A percentile compares a stretch with the other conserved stretches of the same genome.
phyloP scores from a whole-genome alignment of 1,140 invertebrate genomes.

The Drosophila subobscura region DNA sequence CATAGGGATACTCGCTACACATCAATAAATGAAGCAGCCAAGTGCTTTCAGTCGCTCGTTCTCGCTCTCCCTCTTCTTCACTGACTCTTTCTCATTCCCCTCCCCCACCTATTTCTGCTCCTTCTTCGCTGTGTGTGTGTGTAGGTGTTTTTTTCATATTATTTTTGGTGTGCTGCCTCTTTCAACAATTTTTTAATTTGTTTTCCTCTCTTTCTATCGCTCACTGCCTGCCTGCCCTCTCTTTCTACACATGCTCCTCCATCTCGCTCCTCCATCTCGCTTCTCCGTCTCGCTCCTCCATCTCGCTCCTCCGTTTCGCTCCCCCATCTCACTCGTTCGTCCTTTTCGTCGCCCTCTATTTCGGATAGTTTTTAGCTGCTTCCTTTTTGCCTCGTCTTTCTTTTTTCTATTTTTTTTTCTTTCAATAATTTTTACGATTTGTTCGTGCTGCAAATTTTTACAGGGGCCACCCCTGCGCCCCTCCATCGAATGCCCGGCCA shows the following conservation, averaged over 20 bases:
- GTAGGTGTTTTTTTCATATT: background rate
- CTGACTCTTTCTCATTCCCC: background rate
- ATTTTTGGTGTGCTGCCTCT: constrained; percentile 19
- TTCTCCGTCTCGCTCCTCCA: constrained; percentile 12
- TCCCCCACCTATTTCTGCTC: background rate
- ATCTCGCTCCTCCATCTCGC: constrained; percentile 6
- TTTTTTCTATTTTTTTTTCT: constrained; percentile 31
- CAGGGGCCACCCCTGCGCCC: background rate
- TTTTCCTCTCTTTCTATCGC: constrained; percentile 37
- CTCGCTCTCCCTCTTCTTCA: background rate
- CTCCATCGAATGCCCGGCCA: background rate
- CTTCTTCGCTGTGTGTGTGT: background rate
- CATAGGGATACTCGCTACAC: constrained; percentile 71
- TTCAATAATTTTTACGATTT: constrained; percentile 78
- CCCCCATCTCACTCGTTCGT: constrained; percentile 13
- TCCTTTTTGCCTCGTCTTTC: constrained; percentile 8
- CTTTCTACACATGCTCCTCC: background rate
- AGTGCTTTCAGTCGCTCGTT: background rate
- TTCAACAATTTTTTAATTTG: constrained; percentile 71
- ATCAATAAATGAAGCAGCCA: constrained; percentile 74
- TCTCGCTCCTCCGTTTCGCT: constrained; percentile 10
- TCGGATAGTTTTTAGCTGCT: constrained; percentile 8
- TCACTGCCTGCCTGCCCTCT: constrained; percentile 30
- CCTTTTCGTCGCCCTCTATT: constrained; percentile 7
- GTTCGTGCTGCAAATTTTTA: constrained; percentile 76